A percentile compares a stretch with the other conserved stretches of the same genome.
Conservation (phyloP, 2,113 vertebrate species). For the Prionailurus bengalensis region DNA sequence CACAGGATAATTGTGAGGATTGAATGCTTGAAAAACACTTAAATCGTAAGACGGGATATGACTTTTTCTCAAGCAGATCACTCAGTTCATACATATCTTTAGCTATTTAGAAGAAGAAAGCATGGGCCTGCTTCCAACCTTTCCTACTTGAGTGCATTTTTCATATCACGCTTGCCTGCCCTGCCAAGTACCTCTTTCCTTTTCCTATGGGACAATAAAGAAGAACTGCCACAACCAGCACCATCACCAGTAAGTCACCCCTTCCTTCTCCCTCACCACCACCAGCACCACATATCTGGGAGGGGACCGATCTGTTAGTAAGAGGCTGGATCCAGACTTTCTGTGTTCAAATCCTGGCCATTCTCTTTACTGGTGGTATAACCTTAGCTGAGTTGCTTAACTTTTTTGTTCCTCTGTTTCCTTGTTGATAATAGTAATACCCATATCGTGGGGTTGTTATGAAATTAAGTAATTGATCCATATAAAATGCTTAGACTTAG, state of each 20-base stretch:
- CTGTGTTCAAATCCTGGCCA: not conserved
- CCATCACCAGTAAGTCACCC: accelerated
- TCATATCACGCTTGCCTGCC: not conserved
- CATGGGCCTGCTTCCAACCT: not conserved
- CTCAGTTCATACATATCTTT: not conserved
- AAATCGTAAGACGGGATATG: not conserved
- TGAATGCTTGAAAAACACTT: not conserved
- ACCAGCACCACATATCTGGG: not conserved
- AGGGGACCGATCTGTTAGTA: not conserved
- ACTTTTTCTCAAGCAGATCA: not conserved
- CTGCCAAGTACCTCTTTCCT: not conserved
- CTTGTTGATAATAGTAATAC: not conserved
- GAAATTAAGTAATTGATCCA: not conserved
- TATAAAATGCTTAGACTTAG: not conserved
- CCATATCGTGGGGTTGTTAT: not conserved
- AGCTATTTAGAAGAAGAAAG: not conserved
- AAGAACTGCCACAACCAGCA: not conserved
- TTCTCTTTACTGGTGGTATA: not conserved
- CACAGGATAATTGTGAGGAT: not conserved
- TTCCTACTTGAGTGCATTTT: not conserved
- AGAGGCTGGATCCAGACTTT: not conserved
- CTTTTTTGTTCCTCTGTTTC: not conserved
- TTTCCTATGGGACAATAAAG: not conserved
- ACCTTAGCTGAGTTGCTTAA: not conserved
- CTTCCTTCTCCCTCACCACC: not conserved